Base-by-base conservation (phyloP, 2,113 vertebrate species). In the Cryptotis parvus region DNA sequence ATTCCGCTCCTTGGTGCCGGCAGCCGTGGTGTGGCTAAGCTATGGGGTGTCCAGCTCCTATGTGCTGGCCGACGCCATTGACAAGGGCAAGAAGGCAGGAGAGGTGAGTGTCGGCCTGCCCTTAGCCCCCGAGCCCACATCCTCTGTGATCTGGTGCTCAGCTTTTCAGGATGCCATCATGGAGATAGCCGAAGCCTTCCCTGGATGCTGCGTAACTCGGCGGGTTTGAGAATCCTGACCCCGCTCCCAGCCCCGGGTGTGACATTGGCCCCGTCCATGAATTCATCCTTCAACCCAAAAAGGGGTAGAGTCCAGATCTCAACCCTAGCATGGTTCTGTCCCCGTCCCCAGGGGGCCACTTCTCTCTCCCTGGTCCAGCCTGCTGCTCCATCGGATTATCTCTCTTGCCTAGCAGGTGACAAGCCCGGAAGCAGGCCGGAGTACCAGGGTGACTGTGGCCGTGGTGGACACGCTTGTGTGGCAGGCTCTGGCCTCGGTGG, bases 381-480 rank as follows among this genome's bases (percentile, higher is more conserved):
- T 58, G 35, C 6, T 65, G 18, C 31, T 20, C 41, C 80, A 63
- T 58, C 18, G 55, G 18, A 58, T 52, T 52, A 16, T 24, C 55
- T 58, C 55, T 24, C 24, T 18, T 58, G 55, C 55, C 55, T 58
- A 33, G 39, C 83, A 99, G 99, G 97, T 93, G 1, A 98, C 98
- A 0, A 90, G 96, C 0, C 97, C 98, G 31, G 98, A 98, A 74
- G 97, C 98, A 0, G 96, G 97, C 4, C 98, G 79, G 95, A 97
- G 97, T 2, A 93, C 96, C 0, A 98, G 94, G 7, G 97, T 99
- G 9, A 98, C 98, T 0, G 98, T 96, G 79, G 99, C 99, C 0
- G 98, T 99, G 81, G 98, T 98, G 82, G 99, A 99, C 97, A 99
- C 99, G 0, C 99, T 99, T 0, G 96, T 99, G 73, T 99, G 99